Conservation (phyloP, 2,113 vertebrate genomes). For the Istiophorus platypterus region DNA sequence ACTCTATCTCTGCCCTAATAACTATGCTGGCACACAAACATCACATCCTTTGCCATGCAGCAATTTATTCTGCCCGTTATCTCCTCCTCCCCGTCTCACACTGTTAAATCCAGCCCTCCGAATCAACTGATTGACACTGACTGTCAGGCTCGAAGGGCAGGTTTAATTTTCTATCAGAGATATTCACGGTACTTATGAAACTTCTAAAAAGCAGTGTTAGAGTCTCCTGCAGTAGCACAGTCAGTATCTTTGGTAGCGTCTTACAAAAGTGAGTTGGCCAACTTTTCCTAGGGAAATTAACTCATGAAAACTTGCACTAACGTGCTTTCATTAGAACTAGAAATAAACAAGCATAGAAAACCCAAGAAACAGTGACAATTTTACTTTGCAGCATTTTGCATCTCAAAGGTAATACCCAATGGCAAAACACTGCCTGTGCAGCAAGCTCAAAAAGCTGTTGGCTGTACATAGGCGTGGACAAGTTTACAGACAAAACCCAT, state of each 20-base stretch:
- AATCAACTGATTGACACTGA: slow-evolving; percentile 41
- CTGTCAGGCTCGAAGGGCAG: neutral
- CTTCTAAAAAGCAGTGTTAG: neutral
- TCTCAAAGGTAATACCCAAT: neutral
- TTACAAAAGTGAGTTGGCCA: neutral
- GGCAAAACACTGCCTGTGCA: neutral
- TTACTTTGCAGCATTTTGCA: neutral
- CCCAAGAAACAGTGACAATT: neutral
- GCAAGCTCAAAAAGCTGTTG: neutral
- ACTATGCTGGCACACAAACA: slow-evolving; percentile 9
- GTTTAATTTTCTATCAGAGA: slow-evolving; percentile 51
- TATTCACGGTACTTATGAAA: slow-evolving; percentile 1
- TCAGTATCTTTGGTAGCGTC: neutral
- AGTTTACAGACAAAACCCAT: neutral
- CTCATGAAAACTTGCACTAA: neutral
- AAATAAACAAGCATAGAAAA: neutral
- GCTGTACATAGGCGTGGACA: neutral
- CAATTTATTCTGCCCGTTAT: slow-evolving; percentile 49
- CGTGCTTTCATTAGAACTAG: neutral
- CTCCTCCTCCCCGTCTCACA: slow-evolving; percentile 24
- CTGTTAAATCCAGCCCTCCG: slow-evolving; percentile 38
- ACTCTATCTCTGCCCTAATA: slow-evolving; percentile 26
- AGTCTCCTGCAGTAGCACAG: neutral
- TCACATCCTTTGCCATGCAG: slow-evolving; percentile 17
- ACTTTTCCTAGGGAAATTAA: neutral